These are phyloP conservation scores for Chrysopa pallens DNA, from an alignment of 1,140 invertebrate genomes.

Conservation along the genomic window DNA sequence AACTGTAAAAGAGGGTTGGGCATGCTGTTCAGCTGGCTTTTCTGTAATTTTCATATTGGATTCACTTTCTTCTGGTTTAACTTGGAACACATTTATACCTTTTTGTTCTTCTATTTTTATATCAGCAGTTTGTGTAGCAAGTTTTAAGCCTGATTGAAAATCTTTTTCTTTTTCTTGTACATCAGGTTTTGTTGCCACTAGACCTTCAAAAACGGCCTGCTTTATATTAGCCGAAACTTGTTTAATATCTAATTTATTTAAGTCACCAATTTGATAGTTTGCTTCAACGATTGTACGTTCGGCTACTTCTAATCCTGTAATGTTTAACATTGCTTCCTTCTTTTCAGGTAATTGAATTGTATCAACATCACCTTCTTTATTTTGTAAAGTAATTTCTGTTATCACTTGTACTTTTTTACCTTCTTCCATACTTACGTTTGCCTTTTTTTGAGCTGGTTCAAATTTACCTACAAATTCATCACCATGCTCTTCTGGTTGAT, in stretches of 20 bases:
- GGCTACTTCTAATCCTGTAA: slow-evolving; percentile 15
- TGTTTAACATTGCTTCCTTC: slow-evolving; percentile 13
- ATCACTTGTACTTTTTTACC: slow-evolving; percentile 16
- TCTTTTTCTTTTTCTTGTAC: slow-evolving; percentile 20
- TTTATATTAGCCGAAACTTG: slow-evolving; percentile 9
- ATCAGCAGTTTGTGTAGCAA: slow-evolving; percentile 14
- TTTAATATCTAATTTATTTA: slow-evolving; percentile 5
- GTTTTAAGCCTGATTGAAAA: slow-evolving; percentile 5
- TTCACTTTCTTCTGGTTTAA: slow-evolving; percentile 20
- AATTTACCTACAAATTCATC: slow-evolving; percentile 17
- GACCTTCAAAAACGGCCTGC: slow-evolving; percentile 14
- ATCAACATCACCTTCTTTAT: slow-evolving; percentile 19
- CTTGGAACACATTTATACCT: slow-evolving; percentile 15
- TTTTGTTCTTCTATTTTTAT: slow-evolving; percentile 16
- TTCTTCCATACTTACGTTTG: slow-evolving; percentile 25
- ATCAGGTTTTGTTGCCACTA: slow-evolving; percentile 12
- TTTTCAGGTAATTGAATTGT: slow-evolving; percentile 8
- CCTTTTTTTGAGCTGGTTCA: slow-evolving; percentile 18
- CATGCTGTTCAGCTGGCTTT: slow-evolving; percentile 15
- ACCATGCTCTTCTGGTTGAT: slow-evolving; percentile 18
- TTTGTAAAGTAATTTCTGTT: slow-evolving; percentile 17
- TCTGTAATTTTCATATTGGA: slow-evolving; percentile 11
- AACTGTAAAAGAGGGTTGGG: slow-evolving; percentile 5
- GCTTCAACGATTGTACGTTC: slow-evolving; percentile 14
- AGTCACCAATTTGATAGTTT: slow-evolving; percentile 9